phyloP scores from a whole-genome alignment of 2,797 vertebrate species.

The Melanotaenia parkinsoni region DNA sequence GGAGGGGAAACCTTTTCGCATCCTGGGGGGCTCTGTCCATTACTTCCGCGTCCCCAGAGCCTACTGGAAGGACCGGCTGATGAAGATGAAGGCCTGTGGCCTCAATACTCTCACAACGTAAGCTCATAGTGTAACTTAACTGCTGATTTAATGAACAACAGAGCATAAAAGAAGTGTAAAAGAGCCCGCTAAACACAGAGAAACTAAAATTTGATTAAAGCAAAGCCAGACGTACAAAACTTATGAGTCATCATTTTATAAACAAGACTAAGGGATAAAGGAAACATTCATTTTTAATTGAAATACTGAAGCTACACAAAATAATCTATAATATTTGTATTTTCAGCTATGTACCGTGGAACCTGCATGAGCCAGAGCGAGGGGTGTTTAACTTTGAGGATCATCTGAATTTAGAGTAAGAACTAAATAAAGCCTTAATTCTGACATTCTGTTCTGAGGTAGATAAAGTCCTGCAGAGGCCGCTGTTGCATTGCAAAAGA shows the following conservation, averaged over 20 bases:
- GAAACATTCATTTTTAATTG: not conserved
- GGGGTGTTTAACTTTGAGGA: slow-evolving; percentile 88
- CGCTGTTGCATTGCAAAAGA: slow-evolving; percentile 47
- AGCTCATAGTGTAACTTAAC: slow-evolving; percentile 44
- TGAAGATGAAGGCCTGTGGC: slow-evolving; percentile 92
- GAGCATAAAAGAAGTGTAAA: not conserved
- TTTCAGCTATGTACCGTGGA: slow-evolving; percentile 92
- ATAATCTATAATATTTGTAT: not conserved
- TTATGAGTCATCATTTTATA: not conserved
- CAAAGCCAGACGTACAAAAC: not conserved
- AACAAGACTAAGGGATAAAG: not conserved
- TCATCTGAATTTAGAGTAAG: slow-evolving; percentile 85
- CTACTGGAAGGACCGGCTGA: slow-evolving; percentile 90
- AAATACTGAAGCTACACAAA: not conserved
- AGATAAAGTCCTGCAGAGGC: slow-evolving; percentile 53
- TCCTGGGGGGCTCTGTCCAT: slow-evolving; percentile 92
- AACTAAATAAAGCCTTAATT: not conserved
- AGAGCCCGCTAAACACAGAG: not conserved
- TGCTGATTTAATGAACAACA: not conserved
- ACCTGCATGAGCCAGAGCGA: slow-evolving; percentile 89
- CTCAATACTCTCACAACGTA: slow-evolving; percentile 94
- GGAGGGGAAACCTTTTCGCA: slow-evolving; percentile 83
- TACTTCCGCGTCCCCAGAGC: slow-evolving; percentile 90
- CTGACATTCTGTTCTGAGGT: not conserved
- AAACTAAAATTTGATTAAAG: not conserved